Evolutionary conservation across 2,888 invertebrate species (phyloP).

Genomic region (Stenichneumon culpator): DNA sequence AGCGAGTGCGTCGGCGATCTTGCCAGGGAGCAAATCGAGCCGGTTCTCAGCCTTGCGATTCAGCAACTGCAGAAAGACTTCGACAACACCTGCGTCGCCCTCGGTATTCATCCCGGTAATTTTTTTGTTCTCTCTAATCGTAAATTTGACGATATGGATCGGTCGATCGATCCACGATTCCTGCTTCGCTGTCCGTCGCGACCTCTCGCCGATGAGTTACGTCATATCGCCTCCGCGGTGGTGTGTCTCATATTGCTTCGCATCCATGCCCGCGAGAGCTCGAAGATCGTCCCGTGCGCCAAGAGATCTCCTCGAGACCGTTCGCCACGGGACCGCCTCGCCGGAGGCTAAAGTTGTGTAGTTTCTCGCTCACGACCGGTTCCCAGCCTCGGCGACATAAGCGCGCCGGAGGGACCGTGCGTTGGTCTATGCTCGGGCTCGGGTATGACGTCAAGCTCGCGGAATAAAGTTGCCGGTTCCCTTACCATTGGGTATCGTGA

Average conservation of each 20-base stretch:
- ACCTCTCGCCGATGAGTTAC: constrained; percentile 3
- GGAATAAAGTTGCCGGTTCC: constrained; percentile 76
- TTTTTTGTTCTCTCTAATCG: constrained; percentile 80
- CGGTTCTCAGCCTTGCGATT: constrained; percentile 93
- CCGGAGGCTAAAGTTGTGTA: constrained; percentile 47
- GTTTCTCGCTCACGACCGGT: constrained; percentile 65
- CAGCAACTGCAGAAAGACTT: constrained; percentile 95
- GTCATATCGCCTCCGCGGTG: constrained; percentile 5
- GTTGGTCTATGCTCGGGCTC: constrained; percentile 48
- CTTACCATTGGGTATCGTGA: constrained; percentile 27
- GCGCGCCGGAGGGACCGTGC: constrained; percentile 51
- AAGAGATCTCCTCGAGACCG: constrained; percentile 32
- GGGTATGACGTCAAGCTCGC: constrained; percentile 79
- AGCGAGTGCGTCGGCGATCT: constrained; percentile 88
- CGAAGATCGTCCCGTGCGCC: constrained; percentile 28
- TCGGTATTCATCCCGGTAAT: constrained; percentile 96
- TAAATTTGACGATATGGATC: not conserved
- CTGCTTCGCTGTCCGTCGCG: not conserved
- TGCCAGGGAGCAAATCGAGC: constrained; percentile 92
- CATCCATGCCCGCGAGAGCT: constrained; percentile 9
- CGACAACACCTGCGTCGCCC: constrained; percentile 92
- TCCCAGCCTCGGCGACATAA: constrained; percentile 58
- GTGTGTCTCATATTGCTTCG: constrained; percentile 5
- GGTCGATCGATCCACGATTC: not conserved
- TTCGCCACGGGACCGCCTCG: constrained; percentile 22